Base-by-base conservation (phyloP, 2,113 vertebrate species). In the Saiga tatarica region DNA sequence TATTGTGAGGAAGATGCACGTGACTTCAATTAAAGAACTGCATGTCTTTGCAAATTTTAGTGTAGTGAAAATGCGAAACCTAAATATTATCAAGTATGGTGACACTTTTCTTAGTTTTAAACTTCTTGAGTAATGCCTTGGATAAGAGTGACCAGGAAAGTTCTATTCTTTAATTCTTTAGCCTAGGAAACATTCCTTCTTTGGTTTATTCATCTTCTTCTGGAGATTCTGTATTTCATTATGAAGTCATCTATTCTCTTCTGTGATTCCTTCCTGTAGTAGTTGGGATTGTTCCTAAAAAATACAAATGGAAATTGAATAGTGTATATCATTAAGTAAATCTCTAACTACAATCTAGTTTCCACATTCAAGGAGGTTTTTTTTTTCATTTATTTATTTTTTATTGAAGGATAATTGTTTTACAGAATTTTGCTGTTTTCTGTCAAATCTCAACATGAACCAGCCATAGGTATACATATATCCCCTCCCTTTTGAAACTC, bases 131-230 rank as follows among this genome's bases (percentile, higher is more conserved):
- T 45, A 86, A n/a, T 64, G 17, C 21, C 52, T 55, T 89, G 23
- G 9, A 2, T 76, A 36, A 83, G 4, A 28, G 17, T 87, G 62
- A 57, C 15, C 21, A 67, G 62, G 7, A 87, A 76, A 79, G 5
- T 9, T 60, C 25, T 47, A 4, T 28, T 57, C 25, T 82, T 94
- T 76, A 57, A 23, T 4, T 85, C 52, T 81, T 94, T 79, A 97
- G 39, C 57, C 85, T 91, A 96, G 7, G 36, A 4, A 1, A 26
- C 92, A 97, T 3, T 0, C 0, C 0, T 0, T 7, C 25, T 0
- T 60, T 74, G 12, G 30, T 25, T 0, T 3, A 3, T 0, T 0
- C 28, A 53, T 30, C 0, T 0, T 47, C 2, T 1, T 53, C 25
- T 33, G 42, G 15, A 96, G 19, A 26, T 7, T 59, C 16, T 81